Conservation (phyloP, 2,888 invertebrate genomes). For the Leucoma salicis region DNA sequence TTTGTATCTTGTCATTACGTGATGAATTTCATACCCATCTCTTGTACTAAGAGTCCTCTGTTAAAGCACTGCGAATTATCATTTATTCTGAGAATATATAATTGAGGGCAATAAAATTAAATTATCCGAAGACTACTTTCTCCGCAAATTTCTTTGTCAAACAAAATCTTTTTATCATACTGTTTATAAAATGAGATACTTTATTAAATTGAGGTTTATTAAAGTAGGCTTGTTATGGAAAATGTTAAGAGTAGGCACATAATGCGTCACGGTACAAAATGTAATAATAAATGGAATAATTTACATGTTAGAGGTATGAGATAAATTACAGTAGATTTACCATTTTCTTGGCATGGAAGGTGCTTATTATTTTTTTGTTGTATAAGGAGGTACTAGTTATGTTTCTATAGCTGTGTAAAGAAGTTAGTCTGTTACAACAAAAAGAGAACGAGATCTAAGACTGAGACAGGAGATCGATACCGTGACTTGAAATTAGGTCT, state of each 20-base stretch:
- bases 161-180: not conserved
- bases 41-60: too few relatives aligned
- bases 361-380: too few relatives aligned
- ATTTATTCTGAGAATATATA: too few relatives aligned
- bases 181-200: constrained; percentile 1
- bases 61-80: too few relatives aligned
- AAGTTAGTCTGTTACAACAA: too few relatives aligned
- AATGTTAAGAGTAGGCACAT: not conserved
- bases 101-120: not conserved
- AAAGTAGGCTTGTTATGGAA: not conserved
- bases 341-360: not conserved
- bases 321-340: not conserved
- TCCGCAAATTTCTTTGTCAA: not conserved
- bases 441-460: too few relatives aligned
- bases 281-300: constrained; percentile 24
- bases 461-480: too few relatives aligned
- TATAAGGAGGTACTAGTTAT: too few relatives aligned
- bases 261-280: not conserved
- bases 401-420: too few relatives aligned
- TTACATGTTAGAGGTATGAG: constrained; percentile 6
- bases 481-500: too few relatives aligned
- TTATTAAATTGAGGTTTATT: not conserved
- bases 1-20: too few relatives aligned
- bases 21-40: too few relatives aligned
- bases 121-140: not conserved